Evolutionary conservation across 2,113 vertebrate species (phyloP).

Genomic region (Hydropotes inermis): DNA sequence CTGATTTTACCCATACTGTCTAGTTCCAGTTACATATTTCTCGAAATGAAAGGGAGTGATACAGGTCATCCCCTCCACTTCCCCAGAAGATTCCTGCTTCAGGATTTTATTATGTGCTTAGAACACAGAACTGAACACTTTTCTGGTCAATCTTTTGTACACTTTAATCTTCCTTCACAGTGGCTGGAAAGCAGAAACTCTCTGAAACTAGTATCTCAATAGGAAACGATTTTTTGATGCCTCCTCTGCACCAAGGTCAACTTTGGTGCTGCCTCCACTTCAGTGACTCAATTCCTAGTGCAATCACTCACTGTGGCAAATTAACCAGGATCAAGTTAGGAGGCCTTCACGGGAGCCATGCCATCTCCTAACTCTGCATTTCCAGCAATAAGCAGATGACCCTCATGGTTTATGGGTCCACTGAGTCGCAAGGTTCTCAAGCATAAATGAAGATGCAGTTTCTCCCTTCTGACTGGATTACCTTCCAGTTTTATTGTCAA

Average conservation of each 20-base stretch:
- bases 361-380: neutral
- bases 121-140: neutral
- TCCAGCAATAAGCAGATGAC: neutral
- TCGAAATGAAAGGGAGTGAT: neutral
- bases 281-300: neutral
- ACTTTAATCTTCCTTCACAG: neutral
- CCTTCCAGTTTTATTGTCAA: neutral
- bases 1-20: neutral
- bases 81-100: neutral
- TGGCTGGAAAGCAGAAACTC: neutral
- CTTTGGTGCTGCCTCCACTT: neutral
- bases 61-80: neutral
- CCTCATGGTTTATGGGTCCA: neutral
- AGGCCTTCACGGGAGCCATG: neutral
- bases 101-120: neutral
- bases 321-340: neutral
- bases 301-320: neutral
- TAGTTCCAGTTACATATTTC: neutral
- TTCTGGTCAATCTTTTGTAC: neutral
- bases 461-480: neutral
- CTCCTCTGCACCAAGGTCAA: neutral
- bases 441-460: neutral
- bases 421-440: neutral
- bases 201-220: neutral
- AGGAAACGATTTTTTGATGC: neutral